phyloP scores from a whole-genome alignment of 2,113 vertebrate species.

The Sterrhoptilus dennistouni region DNA sequence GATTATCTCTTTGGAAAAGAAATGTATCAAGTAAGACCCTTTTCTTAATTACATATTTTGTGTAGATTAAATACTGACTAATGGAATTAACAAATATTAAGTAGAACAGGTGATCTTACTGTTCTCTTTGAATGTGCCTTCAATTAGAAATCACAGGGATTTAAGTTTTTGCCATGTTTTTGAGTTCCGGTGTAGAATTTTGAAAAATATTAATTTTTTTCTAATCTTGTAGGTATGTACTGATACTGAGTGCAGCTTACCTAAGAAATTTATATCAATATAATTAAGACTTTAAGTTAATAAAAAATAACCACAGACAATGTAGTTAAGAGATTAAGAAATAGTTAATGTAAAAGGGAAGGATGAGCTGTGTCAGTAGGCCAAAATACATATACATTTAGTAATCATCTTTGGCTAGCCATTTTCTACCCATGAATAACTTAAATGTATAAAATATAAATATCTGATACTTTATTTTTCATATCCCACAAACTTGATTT shows the following conservation, averaged over 20 bases:
- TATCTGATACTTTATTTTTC: background rate
- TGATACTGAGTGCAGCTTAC: background rate
- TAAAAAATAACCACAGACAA: background rate
- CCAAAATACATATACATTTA: background rate
- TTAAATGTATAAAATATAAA: background rate
- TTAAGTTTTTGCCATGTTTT: background rate
- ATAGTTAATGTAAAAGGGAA: background rate
- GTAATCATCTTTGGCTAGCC: background rate
- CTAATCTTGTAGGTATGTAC: background rate
- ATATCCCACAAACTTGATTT: background rate
- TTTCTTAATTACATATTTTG: background rate
- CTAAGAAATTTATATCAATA: background rate
- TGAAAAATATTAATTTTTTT: background rate
- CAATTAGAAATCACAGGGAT: background rate
- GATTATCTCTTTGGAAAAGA: slow-evolving; percentile 98
- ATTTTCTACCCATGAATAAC: background rate
- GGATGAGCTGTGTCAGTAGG: background rate
- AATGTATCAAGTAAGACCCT: slow-evolving; percentile 91
- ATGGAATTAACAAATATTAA: background rate
- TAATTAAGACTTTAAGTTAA: background rate
- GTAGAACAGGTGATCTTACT: background rate
- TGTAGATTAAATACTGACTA: background rate
- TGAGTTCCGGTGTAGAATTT: background rate
- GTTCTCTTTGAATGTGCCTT: background rate
- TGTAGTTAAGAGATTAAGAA: background rate